Percentiles rank a stretch among this genome's conserved stretches.
phyloP scores from a whole-genome alignment of 92 coral and sea anemone species.

The Anthopleura xanthogrammica region DNA sequence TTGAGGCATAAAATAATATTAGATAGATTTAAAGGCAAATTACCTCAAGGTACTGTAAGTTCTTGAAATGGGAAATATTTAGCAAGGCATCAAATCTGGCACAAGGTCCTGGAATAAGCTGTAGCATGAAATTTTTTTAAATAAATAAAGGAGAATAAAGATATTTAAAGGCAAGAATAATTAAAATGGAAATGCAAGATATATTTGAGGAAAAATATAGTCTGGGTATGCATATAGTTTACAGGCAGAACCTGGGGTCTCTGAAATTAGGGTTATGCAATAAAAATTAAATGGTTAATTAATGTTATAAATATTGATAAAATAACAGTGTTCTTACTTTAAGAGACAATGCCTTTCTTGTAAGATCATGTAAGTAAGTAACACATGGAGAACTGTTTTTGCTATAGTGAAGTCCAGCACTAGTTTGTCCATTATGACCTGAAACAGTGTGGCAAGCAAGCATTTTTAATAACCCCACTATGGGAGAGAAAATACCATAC shows the following conservation, averaged over 20 bases:
- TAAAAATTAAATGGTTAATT: too few species aligned
- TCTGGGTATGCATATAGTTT: too few species aligned
- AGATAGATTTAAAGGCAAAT: neutral
- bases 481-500: too few species aligned
- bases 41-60: conserved; percentile 83
- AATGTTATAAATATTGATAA: too few species aligned
- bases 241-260: too few species aligned
- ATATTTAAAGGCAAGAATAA: too few species aligned
- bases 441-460: neutral
- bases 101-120: conserved; percentile 81
- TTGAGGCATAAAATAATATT: too few species aligned
- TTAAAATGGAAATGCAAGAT: too few species aligned
- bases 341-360: conserved; percentile 34
- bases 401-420: conserved; percentile 1
- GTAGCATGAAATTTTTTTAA: neutral
- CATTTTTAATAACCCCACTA: neutral
- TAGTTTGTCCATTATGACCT: neutral
- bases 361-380: conserved; percentile 29
- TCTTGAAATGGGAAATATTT: conserved; percentile 75
- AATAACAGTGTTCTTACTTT: conserved; percentile 6
- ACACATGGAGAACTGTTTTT: conserved; percentile 35
- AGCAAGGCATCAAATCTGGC: conserved; percentile 63
- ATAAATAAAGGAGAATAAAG: neutral
- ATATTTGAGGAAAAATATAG: too few species aligned
- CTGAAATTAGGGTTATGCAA: too few species aligned